phyloP scores from a whole-genome alignment of 2,113 vertebrate genomes.

The Galbula dea region DNA sequence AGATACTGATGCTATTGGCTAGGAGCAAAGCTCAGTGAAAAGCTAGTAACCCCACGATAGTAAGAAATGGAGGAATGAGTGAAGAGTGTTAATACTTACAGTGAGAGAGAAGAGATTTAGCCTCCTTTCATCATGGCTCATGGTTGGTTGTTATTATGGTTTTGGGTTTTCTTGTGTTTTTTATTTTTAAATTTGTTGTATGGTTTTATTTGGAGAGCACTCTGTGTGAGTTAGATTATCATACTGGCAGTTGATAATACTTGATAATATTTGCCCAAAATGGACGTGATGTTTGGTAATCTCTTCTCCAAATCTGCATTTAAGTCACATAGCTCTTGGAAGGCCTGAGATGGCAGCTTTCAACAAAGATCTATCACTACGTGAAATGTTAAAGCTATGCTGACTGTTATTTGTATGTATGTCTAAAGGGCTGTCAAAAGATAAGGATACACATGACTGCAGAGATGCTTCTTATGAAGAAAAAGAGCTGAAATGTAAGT shows the following conservation, averaged over 20 bases:
- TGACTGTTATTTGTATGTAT: neutral
- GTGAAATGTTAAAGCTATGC: neutral
- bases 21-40: neutral
- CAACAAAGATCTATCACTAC: neutral
- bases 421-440: conserved; percentile 30
- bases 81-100: neutral
- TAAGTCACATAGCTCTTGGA: neutral
- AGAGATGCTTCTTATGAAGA: neutral
- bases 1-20: neutral
- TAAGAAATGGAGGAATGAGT: neutral
- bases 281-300: neutral
- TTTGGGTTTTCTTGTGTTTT: no score
- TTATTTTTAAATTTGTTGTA: neutral
- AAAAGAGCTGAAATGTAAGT: conserved; percentile 53
- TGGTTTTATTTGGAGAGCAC: neutral
- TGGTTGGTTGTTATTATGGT: neutral
- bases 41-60: neutral
- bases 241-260: neutral
- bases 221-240: neutral
- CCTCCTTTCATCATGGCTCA: neutral
- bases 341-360: neutral
- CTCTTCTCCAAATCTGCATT: neutral
- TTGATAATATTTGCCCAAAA: neutral
- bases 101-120: neutral
- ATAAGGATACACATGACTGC: neutral